Evolutionary conservation across 2,113 vertebrate genomes (phyloP).

Genomic region (Cryptomyrus ogoouensis): DNA sequence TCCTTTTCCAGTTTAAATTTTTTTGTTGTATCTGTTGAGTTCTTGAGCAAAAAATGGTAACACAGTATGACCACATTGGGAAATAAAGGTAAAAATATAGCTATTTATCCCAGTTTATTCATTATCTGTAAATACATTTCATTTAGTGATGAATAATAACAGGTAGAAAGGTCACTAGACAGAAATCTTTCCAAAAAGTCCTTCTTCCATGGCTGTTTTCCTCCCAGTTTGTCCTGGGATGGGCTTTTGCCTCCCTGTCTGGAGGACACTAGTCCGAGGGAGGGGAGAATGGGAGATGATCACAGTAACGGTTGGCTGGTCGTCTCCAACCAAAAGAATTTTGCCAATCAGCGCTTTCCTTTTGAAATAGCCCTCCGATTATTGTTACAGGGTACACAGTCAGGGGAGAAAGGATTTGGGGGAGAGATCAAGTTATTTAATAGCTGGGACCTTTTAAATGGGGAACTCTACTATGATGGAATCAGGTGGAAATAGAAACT

Average conservation of each 20-base stretch:
- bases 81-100: neutral
- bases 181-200: neutral
- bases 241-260: conserved; percentile 10
- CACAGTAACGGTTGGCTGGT: conserved; percentile 47
- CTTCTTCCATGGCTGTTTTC: neutral
- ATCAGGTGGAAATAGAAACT: conserved; percentile 61
- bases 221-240: conserved; percentile 26
- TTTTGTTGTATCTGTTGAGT: neutral
- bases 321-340: conserved; percentile 57
- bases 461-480: conserved; percentile 48
- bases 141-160: neutral
- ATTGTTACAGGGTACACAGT: conserved; percentile 63
- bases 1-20: neutral
- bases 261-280: conserved; percentile 41
- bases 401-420: conserved; percentile 62
- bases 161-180: neutral
- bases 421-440: conserved; percentile 67
- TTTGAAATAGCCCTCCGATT: conserved; percentile 57
- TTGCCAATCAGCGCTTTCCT: conserved; percentile 61
- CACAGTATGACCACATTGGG: neutral
- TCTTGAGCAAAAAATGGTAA: neutral
- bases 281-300: conserved; percentile 55
- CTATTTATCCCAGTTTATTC: neutral
- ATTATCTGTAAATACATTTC: neutral
- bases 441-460: conserved; percentile 60